These are phyloP conservation scores for Cyprinus carpio DNA, from an alignment of 2,113 vertebrate genomes.

Conservation along the genomic window DNA sequence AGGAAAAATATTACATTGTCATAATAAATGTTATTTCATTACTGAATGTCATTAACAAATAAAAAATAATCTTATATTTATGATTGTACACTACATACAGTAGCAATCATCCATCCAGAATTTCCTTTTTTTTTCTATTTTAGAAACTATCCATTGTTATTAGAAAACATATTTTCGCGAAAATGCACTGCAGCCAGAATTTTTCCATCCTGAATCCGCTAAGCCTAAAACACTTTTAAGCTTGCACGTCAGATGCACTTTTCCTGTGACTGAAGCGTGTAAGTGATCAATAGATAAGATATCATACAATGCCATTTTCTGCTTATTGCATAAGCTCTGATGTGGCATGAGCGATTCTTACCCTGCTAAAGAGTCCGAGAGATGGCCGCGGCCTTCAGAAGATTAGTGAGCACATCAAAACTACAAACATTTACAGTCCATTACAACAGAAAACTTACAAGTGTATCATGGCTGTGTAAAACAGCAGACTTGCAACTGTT, in stretches of 20 bases:
- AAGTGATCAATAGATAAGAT: slow-evolving; percentile 1
- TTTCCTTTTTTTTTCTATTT: no score
- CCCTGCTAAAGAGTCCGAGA: not conserved
- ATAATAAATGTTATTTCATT: no score
- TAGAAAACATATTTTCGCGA: not conserved
- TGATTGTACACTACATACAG: no score
- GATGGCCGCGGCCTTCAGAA: not conserved
- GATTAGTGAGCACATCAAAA: slow-evolving; percentile 22
- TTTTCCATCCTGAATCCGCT: not conserved
- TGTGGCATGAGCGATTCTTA: not conserved
- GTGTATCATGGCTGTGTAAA: not conserved
- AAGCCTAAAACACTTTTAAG: not conserved
- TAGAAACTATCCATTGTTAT: not conserved
- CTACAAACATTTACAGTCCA: slow-evolving; percentile 4
- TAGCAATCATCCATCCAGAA: no score
- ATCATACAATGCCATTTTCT: not conserved
- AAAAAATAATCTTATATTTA: no score
- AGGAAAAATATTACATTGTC: no score
- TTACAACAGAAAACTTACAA: no score
- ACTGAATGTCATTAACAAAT: no score
- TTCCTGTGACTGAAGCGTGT: not conserved
- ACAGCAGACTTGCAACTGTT: slow-evolving; percentile 27
- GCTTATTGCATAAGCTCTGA: not conserved
- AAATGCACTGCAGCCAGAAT: not conserved
- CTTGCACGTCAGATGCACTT: not conserved